Percentiles rank a stretch among this genome's conserved stretches.
These are phyloP conservation scores for Teinopalpus imperialis DNA, from an alignment of 2,888 invertebrate genomes.

Conservation along the genomic window DNA sequence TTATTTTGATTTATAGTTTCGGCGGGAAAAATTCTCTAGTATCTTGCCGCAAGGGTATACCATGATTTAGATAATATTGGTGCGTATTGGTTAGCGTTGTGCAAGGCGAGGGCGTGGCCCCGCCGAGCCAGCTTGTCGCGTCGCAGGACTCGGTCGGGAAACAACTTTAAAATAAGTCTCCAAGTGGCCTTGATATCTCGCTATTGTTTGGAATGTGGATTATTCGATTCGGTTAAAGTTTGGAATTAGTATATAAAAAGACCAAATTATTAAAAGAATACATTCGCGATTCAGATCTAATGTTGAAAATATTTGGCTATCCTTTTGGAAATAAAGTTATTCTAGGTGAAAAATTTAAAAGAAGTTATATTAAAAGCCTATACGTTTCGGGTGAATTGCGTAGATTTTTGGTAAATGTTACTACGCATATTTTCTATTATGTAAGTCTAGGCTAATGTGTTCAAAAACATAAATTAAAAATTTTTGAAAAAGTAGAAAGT, in stretches of 20 bases:
- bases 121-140: conserved; percentile 49
- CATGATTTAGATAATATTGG: conserved; percentile 71
- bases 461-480: conserved; percentile 84
- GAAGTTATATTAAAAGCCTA: conserved; percentile 72
- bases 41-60: conserved; percentile 80
- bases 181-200: conserved; percentile 81
- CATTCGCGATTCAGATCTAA: conserved; percentile 73
- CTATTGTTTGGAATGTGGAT: conserved; percentile 75
- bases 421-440: conserved; percentile 82
- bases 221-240: conserved; percentile 75
- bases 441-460: conserved; percentile 88
- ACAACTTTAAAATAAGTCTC: conserved; percentile 74
- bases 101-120: conserved; percentile 39
- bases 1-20: conserved; percentile 67
- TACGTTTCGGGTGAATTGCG: conserved; percentile 78
- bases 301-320: conserved; percentile 79
- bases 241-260: conserved; percentile 78
- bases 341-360: conserved; percentile 60
- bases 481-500: conserved; percentile 87
- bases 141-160: conserved; percentile 62
- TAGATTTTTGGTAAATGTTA: conserved; percentile 81
- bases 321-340: conserved; percentile 77
- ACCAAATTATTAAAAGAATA: conserved; percentile 72
- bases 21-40: conserved; percentile 62
- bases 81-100: conserved; percentile 49